Evolutionary conservation across 1,140 invertebrate species (phyloP).

Genomic region (Lasioglossum baleicum): DNA sequence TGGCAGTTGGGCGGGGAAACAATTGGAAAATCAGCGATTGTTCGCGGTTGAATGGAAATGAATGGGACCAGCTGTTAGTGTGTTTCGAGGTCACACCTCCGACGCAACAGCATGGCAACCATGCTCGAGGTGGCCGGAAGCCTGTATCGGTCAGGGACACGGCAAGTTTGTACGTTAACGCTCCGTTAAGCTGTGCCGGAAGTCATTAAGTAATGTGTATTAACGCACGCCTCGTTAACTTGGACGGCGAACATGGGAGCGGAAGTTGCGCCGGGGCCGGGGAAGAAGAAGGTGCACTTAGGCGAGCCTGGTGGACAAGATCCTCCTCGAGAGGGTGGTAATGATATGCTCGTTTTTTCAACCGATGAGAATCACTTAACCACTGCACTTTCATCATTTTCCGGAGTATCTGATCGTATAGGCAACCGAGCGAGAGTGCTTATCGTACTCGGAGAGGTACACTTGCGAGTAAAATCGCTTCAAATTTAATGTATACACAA

Average conservation of each 20-base stretch:
- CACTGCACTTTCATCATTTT: neutral
- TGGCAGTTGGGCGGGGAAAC: too few relatives aligned
- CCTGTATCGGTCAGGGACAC: slow-evolving; percentile 5
- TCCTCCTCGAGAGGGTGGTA: neutral
- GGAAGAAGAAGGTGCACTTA: neutral
- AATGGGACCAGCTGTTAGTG: neutral
- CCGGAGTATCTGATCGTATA: neutral
- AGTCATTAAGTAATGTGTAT: slow-evolving; percentile 54
- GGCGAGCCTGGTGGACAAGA: neutral
- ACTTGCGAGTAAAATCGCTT: too few relatives aligned
- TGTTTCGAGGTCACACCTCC: slow-evolving; percentile 1
- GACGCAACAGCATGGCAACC: slow-evolving; percentile 1
- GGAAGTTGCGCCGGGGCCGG: slow-evolving; percentile 1
- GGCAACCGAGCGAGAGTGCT: too few relatives aligned
- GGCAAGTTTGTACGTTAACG: slow-evolving; percentile 36
- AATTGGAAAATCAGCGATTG: too few relatives aligned
- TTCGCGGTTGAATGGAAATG: neutral
- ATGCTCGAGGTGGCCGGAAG: neutral
- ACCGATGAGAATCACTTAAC: neutral
- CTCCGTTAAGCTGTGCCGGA: slow-evolving; percentile 27
- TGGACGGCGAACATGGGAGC: neutral
- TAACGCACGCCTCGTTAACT: slow-evolving; percentile 47
- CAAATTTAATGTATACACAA: too few relatives aligned
- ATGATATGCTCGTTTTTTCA: neutral
- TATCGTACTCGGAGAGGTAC: too few relatives aligned